Conservation (phyloP, 2,113 vertebrate species). For the Malurus elegans region DNA sequence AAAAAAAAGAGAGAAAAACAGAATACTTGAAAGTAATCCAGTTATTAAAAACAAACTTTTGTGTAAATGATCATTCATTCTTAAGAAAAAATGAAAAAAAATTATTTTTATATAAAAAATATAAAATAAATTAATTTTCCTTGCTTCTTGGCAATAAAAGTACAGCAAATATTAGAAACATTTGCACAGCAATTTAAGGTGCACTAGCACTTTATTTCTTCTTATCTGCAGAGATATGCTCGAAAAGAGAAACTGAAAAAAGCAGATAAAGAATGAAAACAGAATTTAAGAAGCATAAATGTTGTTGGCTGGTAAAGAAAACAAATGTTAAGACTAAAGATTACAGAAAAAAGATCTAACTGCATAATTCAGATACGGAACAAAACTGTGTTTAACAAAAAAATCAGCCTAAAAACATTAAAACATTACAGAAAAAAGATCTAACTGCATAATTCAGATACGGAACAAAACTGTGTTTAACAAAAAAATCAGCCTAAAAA, state of each 20-base stretch:
- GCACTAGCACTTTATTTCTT: not conserved
- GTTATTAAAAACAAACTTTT: not conserved
- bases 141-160: not conserved
- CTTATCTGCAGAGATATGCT: not conserved
- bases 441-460: not conserved
- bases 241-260: not conserved
- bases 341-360: not conserved
- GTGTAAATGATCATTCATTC: not conserved
- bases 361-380: rapidly evolving
- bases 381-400: not conserved
- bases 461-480: not conserved
- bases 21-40: not conserved
- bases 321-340: not conserved
- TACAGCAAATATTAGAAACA: not conserved
- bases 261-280: not conserved
- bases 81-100: not conserved
- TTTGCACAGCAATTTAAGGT: not conserved
- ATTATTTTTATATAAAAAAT: not conserved
- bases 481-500: not conserved
- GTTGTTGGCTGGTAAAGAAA: not conserved
- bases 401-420: not conserved
- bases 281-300: not conserved
- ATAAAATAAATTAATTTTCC: not conserved
- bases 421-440: not conserved
- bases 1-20: not conserved